Base-by-base conservation (phyloP, 2,888 invertebrate species). In the Lottia gigantea region DNA sequence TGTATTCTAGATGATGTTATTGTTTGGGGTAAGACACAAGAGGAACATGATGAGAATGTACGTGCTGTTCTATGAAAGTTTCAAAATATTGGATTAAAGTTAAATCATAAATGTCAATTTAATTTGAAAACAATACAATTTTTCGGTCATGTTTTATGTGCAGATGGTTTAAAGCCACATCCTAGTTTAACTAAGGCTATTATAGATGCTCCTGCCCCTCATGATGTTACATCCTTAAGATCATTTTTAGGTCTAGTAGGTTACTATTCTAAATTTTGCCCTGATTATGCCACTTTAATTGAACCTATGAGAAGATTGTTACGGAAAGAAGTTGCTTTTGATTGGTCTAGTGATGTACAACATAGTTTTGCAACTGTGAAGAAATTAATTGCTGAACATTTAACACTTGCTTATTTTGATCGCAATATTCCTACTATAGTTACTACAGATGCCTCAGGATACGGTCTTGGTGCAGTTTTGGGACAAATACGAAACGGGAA, bases 371-470 rank as follows among this genome's bases (percentile, higher is more conserved):
- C 31, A 31, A 31, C 31, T 31, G 31, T 31, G 31, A 31, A 31
- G 31, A 31, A 31, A 31, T 31, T 31, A 31, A 31, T 31, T 31
- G 31, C 31, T 31, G 31, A 31, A 31, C 31, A 31, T 31, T 31
- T 31, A 31, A 31, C 31, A 31, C 16, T 63, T 31, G n/a, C 63
- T 8, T 63, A 19, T 19, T 63, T 63, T 25, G 63, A 63, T 63
- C 63, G n/a, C 1, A 25, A 63, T 63, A 16, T 63, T 12, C 31
- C 26, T 31, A 25, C 25, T 8, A 1, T 63, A 16, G 40, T 63
- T 63, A 63, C 31, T 19, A 63, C 63, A n/a, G 63, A 63, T 31
- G 63, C 63, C 26, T 23, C 19, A n/a, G 63, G 19, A 16, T 63
- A 40, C 16, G 63, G 63, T 7, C 25, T 63, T 23, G 63, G 63